Percentiles rank a stretch among this genome's conserved stretches.
Evolutionary conservation across 2,113 vertebrate genomes (phyloP).

Genomic region (Larimichthys crocea): DNA sequence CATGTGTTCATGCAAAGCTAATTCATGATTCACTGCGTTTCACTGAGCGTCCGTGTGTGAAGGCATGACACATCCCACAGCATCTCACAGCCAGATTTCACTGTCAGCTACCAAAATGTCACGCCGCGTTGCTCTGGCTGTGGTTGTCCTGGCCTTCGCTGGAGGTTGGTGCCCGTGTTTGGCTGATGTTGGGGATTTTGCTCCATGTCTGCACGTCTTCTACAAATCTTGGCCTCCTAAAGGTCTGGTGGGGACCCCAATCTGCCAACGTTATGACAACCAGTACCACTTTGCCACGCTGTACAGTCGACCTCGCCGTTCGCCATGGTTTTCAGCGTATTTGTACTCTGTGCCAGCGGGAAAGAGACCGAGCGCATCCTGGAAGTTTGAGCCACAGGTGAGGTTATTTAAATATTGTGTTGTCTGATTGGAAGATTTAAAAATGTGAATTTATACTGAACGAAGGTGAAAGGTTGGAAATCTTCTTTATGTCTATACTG

Average conservation of each 20-base stretch:
- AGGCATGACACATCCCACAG: accelerated
- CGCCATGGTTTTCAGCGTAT: conserved; percentile 80
- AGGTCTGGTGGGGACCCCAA: conserved; percentile 69
- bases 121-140: accelerated
- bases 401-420: background rate
- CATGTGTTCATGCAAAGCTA: background rate
- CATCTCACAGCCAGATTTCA: background rate
- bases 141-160: background rate
- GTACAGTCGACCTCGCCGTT: conserved; percentile 74
- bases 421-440: background rate
- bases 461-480: background rate
- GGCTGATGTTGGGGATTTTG: conserved; percentile 76
- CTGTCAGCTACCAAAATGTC: conserved; percentile 12
- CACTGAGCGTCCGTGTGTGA: background rate
- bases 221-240: conserved; percentile 74
- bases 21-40: background rate
- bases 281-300: conserved; percentile 74
- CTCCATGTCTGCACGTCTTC: conserved; percentile 71
- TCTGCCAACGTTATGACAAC: conserved; percentile 78
- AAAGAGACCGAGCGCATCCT: conserved; percentile 66
- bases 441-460: background rate
- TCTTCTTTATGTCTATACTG: background rate
- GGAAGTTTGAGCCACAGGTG: conserved; percentile 84
- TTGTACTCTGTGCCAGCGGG: conserved; percentile 52
- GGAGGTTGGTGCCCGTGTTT: conserved; percentile 12